phyloP scores from a whole-genome alignment of 1,140 invertebrate genomes.

The Eubasilissa regina region DNA sequence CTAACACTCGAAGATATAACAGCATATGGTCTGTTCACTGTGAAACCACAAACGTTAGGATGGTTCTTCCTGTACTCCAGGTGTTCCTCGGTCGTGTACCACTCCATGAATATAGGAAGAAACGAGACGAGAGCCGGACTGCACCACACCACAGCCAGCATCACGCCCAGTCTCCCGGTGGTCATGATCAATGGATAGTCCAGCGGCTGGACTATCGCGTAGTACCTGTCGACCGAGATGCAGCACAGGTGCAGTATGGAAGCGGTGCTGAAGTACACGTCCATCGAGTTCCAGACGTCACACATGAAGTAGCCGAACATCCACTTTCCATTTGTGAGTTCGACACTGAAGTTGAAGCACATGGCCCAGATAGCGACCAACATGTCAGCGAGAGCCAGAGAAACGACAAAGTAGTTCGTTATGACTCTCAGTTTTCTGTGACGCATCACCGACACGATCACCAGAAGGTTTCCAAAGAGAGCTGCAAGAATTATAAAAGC shows the following conservation, averaged over 20 bases:
- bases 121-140: constrained; percentile 94
- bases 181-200: constrained; percentile 94
- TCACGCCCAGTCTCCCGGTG: constrained; percentile 80
- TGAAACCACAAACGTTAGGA: constrained; percentile 87
- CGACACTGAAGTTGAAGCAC: constrained; percentile 94
- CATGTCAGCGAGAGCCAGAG: constrained; percentile 91
- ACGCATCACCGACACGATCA: constrained; percentile 91
- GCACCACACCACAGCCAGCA: constrained; percentile 92
- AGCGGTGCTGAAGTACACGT: constrained; percentile 95
- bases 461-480: constrained; percentile 88
- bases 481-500: constrained; percentile 89
- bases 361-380: constrained; percentile 93
- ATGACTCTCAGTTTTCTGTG: constrained; percentile 89
- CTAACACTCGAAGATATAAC: constrained; percentile 93
- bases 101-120: constrained; percentile 94
- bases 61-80: constrained; percentile 79
- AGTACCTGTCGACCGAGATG: constrained; percentile 91
- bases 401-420: constrained; percentile 97
- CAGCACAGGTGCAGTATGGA: constrained; percentile 94
- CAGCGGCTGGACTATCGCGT: constrained; percentile 90
- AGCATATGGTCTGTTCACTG: constrained; percentile 92
- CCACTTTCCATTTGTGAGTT: constrained; percentile 87
- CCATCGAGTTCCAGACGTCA: constrained; percentile 95
- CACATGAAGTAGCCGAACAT: constrained; percentile 93
- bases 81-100: constrained; percentile 91